Conservation (phyloP, 1,140 invertebrate genomes). For the Bactericera cockerelli region DNA sequence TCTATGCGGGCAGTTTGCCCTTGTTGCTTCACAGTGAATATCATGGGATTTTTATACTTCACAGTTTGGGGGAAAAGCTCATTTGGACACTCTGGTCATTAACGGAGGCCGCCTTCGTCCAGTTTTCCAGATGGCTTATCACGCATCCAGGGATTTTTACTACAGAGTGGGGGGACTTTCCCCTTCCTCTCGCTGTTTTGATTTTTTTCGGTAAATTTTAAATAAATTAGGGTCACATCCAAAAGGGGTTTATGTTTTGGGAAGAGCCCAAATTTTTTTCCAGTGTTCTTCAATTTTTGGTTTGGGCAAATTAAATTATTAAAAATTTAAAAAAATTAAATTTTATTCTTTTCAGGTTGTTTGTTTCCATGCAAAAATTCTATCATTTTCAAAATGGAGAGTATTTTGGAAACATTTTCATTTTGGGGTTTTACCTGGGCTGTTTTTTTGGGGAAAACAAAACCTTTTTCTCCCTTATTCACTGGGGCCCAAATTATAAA, state of each 20-base stretch:
- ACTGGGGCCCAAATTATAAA: slow-evolving; percentile 56
- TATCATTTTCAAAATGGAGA: slow-evolving; percentile 83
- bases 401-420: slow-evolving; percentile 79
- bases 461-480: slow-evolving; percentile 67
- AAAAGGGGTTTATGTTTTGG: no score
- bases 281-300: no score
- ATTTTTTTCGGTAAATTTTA: slow-evolving; percentile 54
- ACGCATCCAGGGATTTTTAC: slow-evolving; percentile 73
- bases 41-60: slow-evolving; percentile 73
- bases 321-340: no score
- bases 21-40: slow-evolving; percentile 60
- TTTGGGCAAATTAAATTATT: no score
- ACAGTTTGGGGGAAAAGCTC: slow-evolving; percentile 62
- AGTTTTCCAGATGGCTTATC: slow-evolving; percentile 77
- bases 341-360: slow-evolving; percentile 35
- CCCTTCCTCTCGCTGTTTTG: slow-evolving; percentile 57
- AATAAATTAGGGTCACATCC: no score
- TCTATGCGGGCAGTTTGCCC: slow-evolving; percentile 67
- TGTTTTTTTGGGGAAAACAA: slow-evolving; percentile 90
- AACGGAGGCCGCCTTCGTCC: slow-evolving; percentile 75
- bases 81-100: slow-evolving; percentile 59
- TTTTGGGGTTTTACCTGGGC: slow-evolving; percentile 68
- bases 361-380: slow-evolving; percentile 58
- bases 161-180: slow-evolving; percentile 84
- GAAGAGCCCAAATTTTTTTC: no score